These are phyloP conservation scores for Notospermus geniculatus DNA, from an alignment of 1,140 invertebrate genomes.

Conservation along the genomic window DNA sequence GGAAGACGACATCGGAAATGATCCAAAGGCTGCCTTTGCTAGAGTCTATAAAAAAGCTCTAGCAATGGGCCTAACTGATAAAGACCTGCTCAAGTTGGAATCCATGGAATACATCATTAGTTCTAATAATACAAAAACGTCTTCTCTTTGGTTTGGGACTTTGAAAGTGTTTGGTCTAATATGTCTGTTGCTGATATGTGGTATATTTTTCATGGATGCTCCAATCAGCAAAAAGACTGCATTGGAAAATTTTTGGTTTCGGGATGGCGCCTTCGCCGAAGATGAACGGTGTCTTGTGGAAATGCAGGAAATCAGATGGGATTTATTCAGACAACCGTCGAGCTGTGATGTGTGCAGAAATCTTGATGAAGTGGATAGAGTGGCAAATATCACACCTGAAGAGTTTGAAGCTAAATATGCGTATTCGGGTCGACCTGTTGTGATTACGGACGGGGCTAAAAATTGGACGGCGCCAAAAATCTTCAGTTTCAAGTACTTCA, in stretches of 20 bases:
- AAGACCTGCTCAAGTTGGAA: slow-evolving; percentile 30
- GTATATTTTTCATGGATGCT: slow-evolving; percentile 32
- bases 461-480: slow-evolving; percentile 75
- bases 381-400: slow-evolving; percentile 57
- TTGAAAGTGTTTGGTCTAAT: slow-evolving; percentile 13
- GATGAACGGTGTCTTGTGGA: slow-evolving; percentile 55
- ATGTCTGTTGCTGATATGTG: slow-evolving; percentile 14
- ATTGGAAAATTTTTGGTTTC: slow-evolving; percentile 24
- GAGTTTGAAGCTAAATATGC: slow-evolving; percentile 65
- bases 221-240: slow-evolving; percentile 32
- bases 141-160: not conserved
- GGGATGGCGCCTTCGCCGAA: slow-evolving; percentile 8
- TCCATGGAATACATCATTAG: slow-evolving; percentile 22
- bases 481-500: slow-evolving; percentile 81
- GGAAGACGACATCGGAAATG: not conserved
- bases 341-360: slow-evolving; percentile 74
- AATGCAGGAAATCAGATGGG: slow-evolving; percentile 61
- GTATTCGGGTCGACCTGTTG: slow-evolving; percentile 74
- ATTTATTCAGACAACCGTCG: slow-evolving; percentile 72
- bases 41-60: slow-evolving; percentile 33
- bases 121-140: slow-evolving; percentile 15
- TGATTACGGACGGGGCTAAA: slow-evolving; percentile 74
- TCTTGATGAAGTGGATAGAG: slow-evolving; percentile 63
- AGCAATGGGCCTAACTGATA: slow-evolving; percentile 29
- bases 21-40: slow-evolving; percentile 28